Evolutionary conservation across 2,888 invertebrate species (phyloP).

Genomic region (Xestia xanthographa): DNA sequence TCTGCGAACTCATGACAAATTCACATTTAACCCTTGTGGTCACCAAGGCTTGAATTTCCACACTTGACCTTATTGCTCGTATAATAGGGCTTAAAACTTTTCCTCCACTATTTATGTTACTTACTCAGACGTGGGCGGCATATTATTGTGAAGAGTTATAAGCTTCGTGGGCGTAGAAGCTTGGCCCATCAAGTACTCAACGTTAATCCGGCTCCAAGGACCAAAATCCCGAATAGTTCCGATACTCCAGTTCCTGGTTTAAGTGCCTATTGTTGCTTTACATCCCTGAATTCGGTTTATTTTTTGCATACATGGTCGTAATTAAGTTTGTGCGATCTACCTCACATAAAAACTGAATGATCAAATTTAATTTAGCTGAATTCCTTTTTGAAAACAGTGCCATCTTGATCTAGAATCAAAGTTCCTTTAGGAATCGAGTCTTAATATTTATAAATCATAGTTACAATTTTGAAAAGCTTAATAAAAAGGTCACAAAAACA

Average conservation of each 20-base stretch:
- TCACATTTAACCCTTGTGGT: slow-evolving; percentile 29
- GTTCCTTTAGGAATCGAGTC: not conserved
- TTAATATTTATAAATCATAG: not conserved
- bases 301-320: slow-evolving; percentile 19
- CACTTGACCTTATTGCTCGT: slow-evolving; percentile 47
- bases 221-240: slow-evolving; percentile 65
- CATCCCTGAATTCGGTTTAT: slow-evolving; percentile 26
- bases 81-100: slow-evolving; percentile 42
- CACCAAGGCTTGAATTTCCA: slow-evolving; percentile 25
- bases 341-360: not conserved
- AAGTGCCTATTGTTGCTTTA: slow-evolving; percentile 39
- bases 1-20: slow-evolving; percentile 9
- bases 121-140: slow-evolving; percentile 50
- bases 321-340: not conserved
- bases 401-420: not conserved
- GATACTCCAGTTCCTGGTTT: slow-evolving; percentile 30
- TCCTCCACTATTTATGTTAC: slow-evolving; percentile 53
- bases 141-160: slow-evolving; percentile 53
- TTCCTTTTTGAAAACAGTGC: not conserved
- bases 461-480: slow-evolving; percentile 1
- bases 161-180: slow-evolving; percentile 47
- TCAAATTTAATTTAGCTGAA: not conserved
- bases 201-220: slow-evolving; percentile 69
- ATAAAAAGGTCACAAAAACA: slow-evolving; percentile 29
- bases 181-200: slow-evolving; percentile 62